Evolutionary conservation across 2,797 vertebrate species (phyloP), one percentile per base, ranked within the genome.

Genomic region (Takifugu ocellatus): DNA sequence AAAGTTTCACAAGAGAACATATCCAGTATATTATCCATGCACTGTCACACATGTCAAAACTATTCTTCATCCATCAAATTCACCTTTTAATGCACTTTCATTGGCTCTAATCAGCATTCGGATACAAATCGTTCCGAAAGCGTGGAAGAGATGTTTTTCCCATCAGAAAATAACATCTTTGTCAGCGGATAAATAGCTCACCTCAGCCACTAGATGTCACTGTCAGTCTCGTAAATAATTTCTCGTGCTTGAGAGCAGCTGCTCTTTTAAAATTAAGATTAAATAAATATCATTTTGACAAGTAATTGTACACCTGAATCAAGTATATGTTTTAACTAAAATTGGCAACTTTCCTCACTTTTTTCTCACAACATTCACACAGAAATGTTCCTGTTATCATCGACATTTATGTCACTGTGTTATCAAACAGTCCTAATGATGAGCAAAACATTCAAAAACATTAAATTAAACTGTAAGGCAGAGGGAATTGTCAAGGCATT

Each of bases 401-500:
- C 56, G 74, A 66, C 46, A 61, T 57, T 44, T 60, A 53, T 67
- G 61, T 60, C 57, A 75, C 50, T 73, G 61, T 75, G 60, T 76
- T 71, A 66, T 57, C 42, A 3, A 79, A 73, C 29, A 75, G 49
- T 74, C 51, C 36, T 61, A 61, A 66, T 51, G 49, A 66, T 63
- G 51, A 60, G 72, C 56, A 49, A 72, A 80, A 87, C 79, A 82
- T 87, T 85, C 63, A 70, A 71, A 76, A 80, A 80, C 21, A 68
- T 61, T 48, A 74, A 82, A 83, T 63, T 67, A 66, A 26, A 70
- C 70, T 83, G 89, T 92, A 93, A 92, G 92, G 91, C 91, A 90
- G 87, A 83, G 85, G 80, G 81, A 91, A 84, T 84, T 68, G 61
- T 91, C 87, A 92, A 91, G 92, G 91, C 92, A 91, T 91, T 85